These are phyloP conservation scores for Charaxes varanes DNA, from an alignment of 1,140 invertebrate species.

Conservation along the genomic window DNA sequence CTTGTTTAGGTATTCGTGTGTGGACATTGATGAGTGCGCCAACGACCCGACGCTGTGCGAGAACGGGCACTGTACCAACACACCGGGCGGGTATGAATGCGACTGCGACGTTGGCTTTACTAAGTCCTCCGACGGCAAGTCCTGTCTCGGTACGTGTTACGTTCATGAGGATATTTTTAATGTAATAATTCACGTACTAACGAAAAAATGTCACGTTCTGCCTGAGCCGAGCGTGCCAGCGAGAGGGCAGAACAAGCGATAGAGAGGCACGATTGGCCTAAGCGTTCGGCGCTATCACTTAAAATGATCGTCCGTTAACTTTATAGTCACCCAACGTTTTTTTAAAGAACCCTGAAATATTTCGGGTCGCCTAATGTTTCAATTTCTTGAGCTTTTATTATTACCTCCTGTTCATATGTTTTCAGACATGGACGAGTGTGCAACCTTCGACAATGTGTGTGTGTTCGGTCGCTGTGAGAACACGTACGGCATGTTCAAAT, in stretches of 20 bases:
- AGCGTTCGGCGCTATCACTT: no score
- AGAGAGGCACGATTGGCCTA: no score
- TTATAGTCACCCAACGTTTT: no score
- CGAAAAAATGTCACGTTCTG: no score
- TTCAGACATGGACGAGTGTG: conserved; percentile 84
- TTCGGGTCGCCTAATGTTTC: no score
- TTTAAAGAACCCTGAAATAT: no score
- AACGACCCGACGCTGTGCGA: conserved; percentile 84
- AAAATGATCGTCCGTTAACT: no score
- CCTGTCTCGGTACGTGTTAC: conserved; percentile 76
- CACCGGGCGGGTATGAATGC: conserved; percentile 88
- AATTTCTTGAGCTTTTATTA: no score
- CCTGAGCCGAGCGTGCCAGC: no score
- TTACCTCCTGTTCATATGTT: conserved; percentile 6
- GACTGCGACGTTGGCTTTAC: conserved; percentile 89
- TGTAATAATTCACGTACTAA: neutral
- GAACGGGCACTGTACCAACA: conserved; percentile 85
- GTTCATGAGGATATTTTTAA: neutral
- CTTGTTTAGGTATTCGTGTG: conserved; percentile 61
- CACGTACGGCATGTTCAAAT: conserved; percentile 90
- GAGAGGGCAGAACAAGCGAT: no score
- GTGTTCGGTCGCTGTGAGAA: conserved; percentile 91
- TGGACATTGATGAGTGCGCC: conserved; percentile 88
- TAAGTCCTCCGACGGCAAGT: conserved; percentile 79
- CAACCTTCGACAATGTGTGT: conserved; percentile 90